A percentile compares a stretch with the other conserved stretches of the same genome.
Conservation (phyloP, 2,888 invertebrate species). For the Lampropteryx suffumata region DNA sequence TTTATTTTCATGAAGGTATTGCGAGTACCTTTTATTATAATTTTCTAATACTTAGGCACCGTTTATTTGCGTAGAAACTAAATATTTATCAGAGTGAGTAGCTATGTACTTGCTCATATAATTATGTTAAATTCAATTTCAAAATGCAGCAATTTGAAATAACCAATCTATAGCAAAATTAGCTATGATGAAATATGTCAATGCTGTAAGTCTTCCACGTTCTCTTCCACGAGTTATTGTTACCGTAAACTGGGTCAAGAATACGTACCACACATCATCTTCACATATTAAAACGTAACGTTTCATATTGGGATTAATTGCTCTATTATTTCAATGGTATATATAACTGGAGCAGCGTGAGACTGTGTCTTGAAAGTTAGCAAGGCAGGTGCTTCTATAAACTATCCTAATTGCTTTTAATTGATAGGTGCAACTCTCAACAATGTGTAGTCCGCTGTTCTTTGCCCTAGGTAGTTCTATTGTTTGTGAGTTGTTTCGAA, state of each 20-base stretch:
- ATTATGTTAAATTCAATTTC: conserved; percentile 22
- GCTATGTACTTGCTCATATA: too few relatives aligned
- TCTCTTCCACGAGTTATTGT: conserved; percentile 31
- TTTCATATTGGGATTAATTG: conserved; percentile 37
- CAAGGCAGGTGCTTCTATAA: conserved; percentile 33
- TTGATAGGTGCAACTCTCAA: conserved; percentile 51
- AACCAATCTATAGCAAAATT: conserved; percentile 30
- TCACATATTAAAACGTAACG: conserved; percentile 29
- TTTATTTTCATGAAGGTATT: too few relatives aligned
- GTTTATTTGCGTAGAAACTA: too few relatives aligned
- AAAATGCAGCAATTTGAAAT: conserved; percentile 17
- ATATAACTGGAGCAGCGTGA: conserved; percentile 36
- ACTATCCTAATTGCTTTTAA: conserved; percentile 50
- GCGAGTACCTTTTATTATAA: too few relatives aligned
- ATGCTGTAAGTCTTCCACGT: conserved; percentile 28
- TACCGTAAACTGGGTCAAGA: conserved; percentile 38
- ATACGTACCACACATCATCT: conserved; percentile 33
- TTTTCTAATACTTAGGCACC: too few relatives aligned
- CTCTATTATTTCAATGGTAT: conserved; percentile 32
- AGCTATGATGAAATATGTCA: conserved; percentile 16
- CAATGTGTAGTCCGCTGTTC: conserved; percentile 49
- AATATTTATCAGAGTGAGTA: neutral
- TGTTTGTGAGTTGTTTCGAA: conserved; percentile 55
- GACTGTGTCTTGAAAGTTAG: conserved; percentile 40
- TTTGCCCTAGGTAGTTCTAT: conserved; percentile 50